Conservation (phyloP, 2,888 invertebrate species). For the Caenorhabditis sp. region DNA sequence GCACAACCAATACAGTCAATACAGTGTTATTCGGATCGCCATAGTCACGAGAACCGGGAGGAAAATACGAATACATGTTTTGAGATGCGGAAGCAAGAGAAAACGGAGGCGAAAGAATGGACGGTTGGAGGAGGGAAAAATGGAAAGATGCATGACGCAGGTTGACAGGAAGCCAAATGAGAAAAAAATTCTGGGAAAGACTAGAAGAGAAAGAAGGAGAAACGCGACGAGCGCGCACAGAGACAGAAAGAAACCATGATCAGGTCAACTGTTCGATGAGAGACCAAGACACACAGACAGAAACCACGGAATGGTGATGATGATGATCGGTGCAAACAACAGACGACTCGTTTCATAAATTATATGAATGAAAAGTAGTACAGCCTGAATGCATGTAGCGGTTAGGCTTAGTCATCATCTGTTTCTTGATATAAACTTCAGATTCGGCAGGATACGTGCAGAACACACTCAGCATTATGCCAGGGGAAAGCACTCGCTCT, state of each 20-base stretch:
- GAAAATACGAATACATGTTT: slow-evolving; percentile 25
- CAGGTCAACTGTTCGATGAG: slow-evolving; percentile 4
- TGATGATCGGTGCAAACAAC: neutral
- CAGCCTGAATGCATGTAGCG: no score
- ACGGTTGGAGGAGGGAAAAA: neutral
- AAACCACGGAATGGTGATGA: neutral
- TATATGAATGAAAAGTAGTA: no score
- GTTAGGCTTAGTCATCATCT: no score
- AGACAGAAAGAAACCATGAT: slow-evolving; percentile 1
- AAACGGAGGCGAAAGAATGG: slow-evolving; percentile 1
- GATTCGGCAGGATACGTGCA: slow-evolving; percentile 12
- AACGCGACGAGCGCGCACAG: neutral
- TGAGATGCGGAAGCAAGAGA: slow-evolving; percentile 6
- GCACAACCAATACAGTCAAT: neutral
- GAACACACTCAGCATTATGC: slow-evolving; percentile 1
- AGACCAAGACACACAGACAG: slow-evolving; percentile 7
- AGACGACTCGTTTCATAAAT: neutral
- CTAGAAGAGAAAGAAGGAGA: neutral
- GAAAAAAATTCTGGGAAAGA: neutral
- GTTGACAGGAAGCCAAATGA: no score
- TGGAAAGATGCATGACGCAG: neutral
- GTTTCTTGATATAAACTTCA: no score
- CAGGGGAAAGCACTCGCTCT: neutral
- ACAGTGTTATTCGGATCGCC: slow-evolving; percentile 4
- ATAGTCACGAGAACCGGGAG: slow-evolving; percentile 21